Evolutionary conservation across 2,888 invertebrate species (phyloP).

Genomic region (Ophion obscuratus): DNA sequence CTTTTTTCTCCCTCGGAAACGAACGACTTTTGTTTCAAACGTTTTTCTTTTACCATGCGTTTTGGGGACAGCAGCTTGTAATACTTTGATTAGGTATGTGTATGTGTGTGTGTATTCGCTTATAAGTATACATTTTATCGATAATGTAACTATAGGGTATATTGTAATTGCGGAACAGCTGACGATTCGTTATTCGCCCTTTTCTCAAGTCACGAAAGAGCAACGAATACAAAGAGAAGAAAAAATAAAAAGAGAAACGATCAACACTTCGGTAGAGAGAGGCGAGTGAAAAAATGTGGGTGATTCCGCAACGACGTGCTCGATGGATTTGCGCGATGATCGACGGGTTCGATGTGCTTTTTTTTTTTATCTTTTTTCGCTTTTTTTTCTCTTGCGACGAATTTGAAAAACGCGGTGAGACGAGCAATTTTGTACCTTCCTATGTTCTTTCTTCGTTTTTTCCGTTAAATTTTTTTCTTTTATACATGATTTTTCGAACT

Average conservation of each 20-base stretch:
- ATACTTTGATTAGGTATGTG: not conserved
- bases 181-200: slow-evolving; percentile 52
- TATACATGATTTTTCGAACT: slow-evolving; percentile 62
- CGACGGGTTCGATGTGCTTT: slow-evolving; percentile 6
- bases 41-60: not conserved
- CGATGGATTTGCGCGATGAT: slow-evolving; percentile 10
- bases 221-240: not conserved
- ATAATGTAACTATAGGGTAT: slow-evolving; percentile 62
- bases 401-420: slow-evolving; percentile 51
- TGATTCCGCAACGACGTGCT: slow-evolving; percentile 13
- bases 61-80: not conserved
- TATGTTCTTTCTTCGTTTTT: slow-evolving; percentile 49
- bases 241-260: not conserved
- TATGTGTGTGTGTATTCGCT: slow-evolving; percentile 52
- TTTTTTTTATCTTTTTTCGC: not conserved
- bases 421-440: slow-evolving; percentile 68
- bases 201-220: slow-evolving; percentile 34
- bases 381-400: slow-evolving; percentile 4
- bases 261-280: not conserved
- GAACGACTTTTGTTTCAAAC: not conserved
- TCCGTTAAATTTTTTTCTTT: slow-evolving; percentile 44
- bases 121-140: slow-evolving; percentile 62
- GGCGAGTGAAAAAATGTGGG: not conserved
- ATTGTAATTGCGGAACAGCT: slow-evolving; percentile 52
- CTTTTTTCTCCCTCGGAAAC: not conserved